Evolutionary conservation across 2,113 vertebrate genomes (phyloP), one percentile per base, ranked within the genome.

Genomic region (Pterophyllum scalare): DNA sequence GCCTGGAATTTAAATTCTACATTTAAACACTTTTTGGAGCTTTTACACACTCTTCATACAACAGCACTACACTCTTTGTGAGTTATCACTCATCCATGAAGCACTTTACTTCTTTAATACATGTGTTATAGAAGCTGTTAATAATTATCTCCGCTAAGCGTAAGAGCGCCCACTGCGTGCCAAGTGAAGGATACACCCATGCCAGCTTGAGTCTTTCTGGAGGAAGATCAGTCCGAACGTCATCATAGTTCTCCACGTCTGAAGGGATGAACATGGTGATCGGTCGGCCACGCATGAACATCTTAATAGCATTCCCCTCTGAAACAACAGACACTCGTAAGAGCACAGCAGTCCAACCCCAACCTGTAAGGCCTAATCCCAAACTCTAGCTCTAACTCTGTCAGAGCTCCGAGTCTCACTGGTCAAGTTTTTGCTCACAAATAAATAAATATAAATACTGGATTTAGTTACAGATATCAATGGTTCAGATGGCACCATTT

Each of bases 261-360:
- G 98, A 98, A 67, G 98, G 98, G 95, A 99, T 96, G 93, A 98
- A 99, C 98, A 99, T 99, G 82, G 98, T 99, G 94, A 99, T 99
- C 24, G 98, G 98, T 79, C 98, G 97, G 59, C 98, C 98, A 15
- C 98, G 95, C 98, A 99, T 99, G 95, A 99, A 99, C 98, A 98
- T 99, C 96, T 99, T 99, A 86, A 99, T 96, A 90, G 97, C 97
- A 62, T 98, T 98, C 82, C 98, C 98, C 94, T 99, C 98, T 99
- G 96, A 94, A 88, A 85, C 2, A 46, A 35, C 17, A 58, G 35
- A 52, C 40, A 70, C 46, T 70, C 22, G 4, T 70, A 40, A 70
- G 40, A 28, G 14, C 62, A 67, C 13, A 0, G 8, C 64, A 65
- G 62, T 40, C 40, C 38, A 28, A 49, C 22, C 40, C 22, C 22